These are phyloP conservation scores for Sacculina carcini DNA, from an alignment of 2,888 invertebrate species.

Conservation along the genomic window DNA sequence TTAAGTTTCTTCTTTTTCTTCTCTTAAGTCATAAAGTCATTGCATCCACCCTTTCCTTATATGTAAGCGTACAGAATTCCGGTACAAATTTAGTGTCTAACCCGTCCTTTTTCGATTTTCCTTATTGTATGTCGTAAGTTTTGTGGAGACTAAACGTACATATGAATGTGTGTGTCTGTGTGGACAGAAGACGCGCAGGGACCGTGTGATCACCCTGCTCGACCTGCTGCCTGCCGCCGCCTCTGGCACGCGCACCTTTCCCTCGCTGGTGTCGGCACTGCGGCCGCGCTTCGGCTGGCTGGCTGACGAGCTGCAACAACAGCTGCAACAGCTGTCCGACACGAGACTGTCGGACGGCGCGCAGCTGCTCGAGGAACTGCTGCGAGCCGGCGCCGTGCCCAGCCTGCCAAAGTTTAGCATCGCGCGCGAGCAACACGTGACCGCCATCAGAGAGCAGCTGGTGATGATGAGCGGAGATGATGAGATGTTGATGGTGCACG, in stretches of 20 bases:
- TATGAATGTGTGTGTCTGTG: neutral
- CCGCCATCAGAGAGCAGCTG: slow-evolving; percentile 25
- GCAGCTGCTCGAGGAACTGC: neutral
- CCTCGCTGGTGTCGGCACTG: slow-evolving; percentile 28
- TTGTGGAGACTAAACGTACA: no score
- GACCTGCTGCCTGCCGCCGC: slow-evolving; percentile 22
- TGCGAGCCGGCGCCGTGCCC: slow-evolving; percentile 14
- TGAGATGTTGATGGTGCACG: slow-evolving; percentile 34
- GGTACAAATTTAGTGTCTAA: no score
- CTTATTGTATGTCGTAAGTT: no score
- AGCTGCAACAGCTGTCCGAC: neutral
- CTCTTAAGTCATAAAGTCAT: no score
- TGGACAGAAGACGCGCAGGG: slow-evolving; percentile 21
- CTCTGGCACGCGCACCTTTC: slow-evolving; percentile 26
- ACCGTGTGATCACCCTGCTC: slow-evolving; percentile 22
- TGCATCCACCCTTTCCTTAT: no score
- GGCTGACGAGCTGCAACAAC: slow-evolving; percentile 23
- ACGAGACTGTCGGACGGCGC: neutral
- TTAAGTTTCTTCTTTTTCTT: no score
- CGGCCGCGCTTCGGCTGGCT: slow-evolving; percentile 31
- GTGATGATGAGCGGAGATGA: slow-evolving; percentile 25
- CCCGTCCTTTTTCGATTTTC: no score
- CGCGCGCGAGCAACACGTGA: slow-evolving; percentile 13
- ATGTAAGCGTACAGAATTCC: no score
- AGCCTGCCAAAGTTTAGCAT: slow-evolving; percentile 13